phyloP scores from a whole-genome alignment of 2,888 invertebrate species.

The Lepidochitona cinerea region DNA sequence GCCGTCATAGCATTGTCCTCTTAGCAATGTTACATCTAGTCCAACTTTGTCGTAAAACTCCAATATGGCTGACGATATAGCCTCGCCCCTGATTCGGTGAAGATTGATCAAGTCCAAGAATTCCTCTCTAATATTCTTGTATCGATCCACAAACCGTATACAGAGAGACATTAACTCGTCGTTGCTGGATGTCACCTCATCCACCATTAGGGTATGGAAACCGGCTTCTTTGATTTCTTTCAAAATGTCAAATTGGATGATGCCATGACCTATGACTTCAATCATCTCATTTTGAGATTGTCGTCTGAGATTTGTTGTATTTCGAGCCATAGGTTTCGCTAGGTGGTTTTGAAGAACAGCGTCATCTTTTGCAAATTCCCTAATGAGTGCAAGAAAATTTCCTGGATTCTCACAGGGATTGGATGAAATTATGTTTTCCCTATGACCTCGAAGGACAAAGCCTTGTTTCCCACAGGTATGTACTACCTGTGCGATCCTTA shows the following conservation, averaged over 20 bases:
- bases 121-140: slow-evolving; percentile 15
- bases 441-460: slow-evolving; percentile 11
- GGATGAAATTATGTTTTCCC: neutral
- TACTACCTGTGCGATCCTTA: slow-evolving; percentile 1
- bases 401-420: slow-evolving; percentile 1
- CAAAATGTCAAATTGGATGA: slow-evolving; percentile 8
- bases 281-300: slow-evolving; percentile 11
- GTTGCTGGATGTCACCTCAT: slow-evolving; percentile 20
- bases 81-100: slow-evolving; percentile 11
- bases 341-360: neutral
- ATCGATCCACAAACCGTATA: slow-evolving; percentile 13
- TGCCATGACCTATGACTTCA: slow-evolving; percentile 11
- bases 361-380: slow-evolving; percentile 9
- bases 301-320: neutral
- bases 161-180: slow-evolving; percentile 13
- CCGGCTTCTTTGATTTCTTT: slow-evolving; percentile 11
- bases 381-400: slow-evolving; percentile 7
- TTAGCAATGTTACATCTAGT: neutral
- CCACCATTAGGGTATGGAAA: slow-evolving; percentile 14
- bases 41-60: neutral
- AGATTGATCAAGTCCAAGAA: slow-evolving; percentile 11
- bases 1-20: slow-evolving; percentile 17
- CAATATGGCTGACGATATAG: neutral
- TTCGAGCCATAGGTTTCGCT: neutral
- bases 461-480: slow-evolving; percentile 16